Conservation (phyloP, 2,113 vertebrate genomes). For the Oncorhynchus masou region DNA sequence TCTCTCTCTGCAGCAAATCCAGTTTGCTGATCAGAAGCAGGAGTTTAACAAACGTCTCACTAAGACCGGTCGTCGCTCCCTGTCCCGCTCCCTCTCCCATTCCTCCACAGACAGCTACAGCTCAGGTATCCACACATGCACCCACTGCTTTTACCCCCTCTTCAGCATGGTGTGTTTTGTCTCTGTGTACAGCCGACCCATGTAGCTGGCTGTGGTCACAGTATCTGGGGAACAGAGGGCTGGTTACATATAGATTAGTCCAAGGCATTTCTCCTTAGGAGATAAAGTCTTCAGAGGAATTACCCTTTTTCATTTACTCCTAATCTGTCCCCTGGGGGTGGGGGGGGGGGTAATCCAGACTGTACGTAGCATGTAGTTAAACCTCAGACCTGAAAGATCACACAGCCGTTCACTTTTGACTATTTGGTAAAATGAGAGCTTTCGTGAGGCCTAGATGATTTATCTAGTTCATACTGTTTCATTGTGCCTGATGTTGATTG, state of each 20-base stretch:
- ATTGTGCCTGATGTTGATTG: not conserved
- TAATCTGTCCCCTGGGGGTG: conserved; percentile 33
- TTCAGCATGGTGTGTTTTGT: conserved; percentile 26
- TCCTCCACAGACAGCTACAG: conserved; percentile 86
- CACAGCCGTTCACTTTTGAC: too few relatives aligned
- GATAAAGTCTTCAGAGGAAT: conserved; percentile 41
- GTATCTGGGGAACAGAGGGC: conserved; percentile 30
- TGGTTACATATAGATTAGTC: conserved; percentile 30
- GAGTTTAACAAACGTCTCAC: conserved; percentile 89
- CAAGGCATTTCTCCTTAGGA: conserved; percentile 23
- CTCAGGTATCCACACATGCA: conserved; percentile 77
- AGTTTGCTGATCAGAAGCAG: conserved; percentile 50
- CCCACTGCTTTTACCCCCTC: not conserved
- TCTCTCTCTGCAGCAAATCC: conserved; percentile 74
- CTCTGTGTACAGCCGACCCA: conserved; percentile 23
- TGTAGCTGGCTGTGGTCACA: conserved; percentile 30
- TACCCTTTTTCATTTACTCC: conserved; percentile 40
- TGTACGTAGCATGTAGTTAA: not conserved
- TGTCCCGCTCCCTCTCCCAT: conserved; percentile 88
- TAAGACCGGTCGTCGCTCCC: conserved; percentile 84
- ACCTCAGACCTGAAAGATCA: not conserved
- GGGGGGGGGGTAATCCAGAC: not conserved
- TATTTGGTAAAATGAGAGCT: too few relatives aligned
- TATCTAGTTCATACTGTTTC: not conserved
- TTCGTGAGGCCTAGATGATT: too few relatives aligned